These are phyloP conservation scores for Carlito syrichta DNA, from an alignment of 2,113 vertebrate genomes.

Conservation along the genomic window DNA sequence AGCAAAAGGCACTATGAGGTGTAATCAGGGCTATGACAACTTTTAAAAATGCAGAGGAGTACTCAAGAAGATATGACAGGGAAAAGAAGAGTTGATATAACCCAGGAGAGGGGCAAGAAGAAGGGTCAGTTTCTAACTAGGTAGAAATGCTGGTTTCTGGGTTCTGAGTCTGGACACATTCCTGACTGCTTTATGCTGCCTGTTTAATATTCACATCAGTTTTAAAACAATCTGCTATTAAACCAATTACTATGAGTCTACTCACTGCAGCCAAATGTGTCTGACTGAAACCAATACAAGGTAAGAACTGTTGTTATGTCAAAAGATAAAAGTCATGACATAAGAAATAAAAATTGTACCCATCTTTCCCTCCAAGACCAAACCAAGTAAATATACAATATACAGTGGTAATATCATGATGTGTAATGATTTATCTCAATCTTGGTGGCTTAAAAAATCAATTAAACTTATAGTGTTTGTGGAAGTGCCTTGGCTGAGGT, in stretches of 20 bases:
- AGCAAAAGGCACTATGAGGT: not conserved
- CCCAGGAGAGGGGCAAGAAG: not conserved
- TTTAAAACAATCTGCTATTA: not conserved
- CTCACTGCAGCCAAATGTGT: not conserved
- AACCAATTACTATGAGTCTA: not conserved
- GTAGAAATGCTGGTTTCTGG: not conserved
- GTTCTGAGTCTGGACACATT: not conserved
- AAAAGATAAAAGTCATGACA: not conserved
- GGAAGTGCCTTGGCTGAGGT: not conserved
- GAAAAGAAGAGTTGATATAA: not conserved
- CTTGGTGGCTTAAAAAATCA: not conserved
- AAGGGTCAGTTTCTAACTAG: not conserved
- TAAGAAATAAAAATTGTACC: not conserved
- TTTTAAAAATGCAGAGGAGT: not conserved
- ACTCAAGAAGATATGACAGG: not conserved
- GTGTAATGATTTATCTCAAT: not conserved
- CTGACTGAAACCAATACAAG: not conserved
- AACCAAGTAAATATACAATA: not conserved
- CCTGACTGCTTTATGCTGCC: not conserved
- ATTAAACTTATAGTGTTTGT: not conserved
- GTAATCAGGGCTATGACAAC: not conserved
- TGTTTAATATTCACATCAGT: not conserved
- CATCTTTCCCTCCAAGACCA: not conserved
- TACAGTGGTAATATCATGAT: not conserved
- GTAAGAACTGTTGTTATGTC: not conserved